Evolutionary conservation across 2,888 invertebrate genomes (phyloP), one percentile per base, ranked within the genome.

Genomic region (Calameuta pallipes): DNA sequence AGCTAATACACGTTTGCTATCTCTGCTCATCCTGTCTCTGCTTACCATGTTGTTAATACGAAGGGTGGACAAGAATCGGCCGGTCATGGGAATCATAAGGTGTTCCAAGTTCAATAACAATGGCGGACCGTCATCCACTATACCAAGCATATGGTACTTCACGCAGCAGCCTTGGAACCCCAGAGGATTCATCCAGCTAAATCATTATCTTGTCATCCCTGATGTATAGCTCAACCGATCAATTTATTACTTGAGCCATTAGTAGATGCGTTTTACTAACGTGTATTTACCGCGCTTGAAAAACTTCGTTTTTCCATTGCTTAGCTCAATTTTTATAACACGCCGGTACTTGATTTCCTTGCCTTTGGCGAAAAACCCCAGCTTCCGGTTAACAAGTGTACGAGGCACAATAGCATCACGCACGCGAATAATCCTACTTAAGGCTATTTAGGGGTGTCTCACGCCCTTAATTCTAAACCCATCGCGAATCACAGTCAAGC

Each of bases 381-480:
- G 70, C 71, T 80, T 77, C 79, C 74, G 74, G 74, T 34, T 69
- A 69, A 23, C 71, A 76, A 80, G 56, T 71, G 71, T 31, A 71
- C 71, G 31, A 71, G 31, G 23, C 79, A 82, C 80, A 82, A 82
- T 80, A 75, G 56, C 71, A 23, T 71, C 71, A 78, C 70, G 75
- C 78, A 81, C 80, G 79, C 78, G 78, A 79, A 77, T 85, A 87
- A 88, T 88, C 87, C 87, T 77, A 83, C 85, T 87, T 83, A 82
- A 87, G 84, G 81, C 84, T 86, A 85, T 88, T 87, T 87, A 87
- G 85, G 70, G 83, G 81, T 78, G 82, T 85, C 85, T 85, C 86
- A 80, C 82, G 83, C 83, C 83, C 79, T 76, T 81, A 82, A 83
- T 84, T 81, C 83, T 82, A 81, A 82, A 82, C 82, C 81, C 77